Percentiles rank a stretch among this genome's conserved stretches.
Conservation (phyloP, 2,113 vertebrate genomes). For the Jaculus jaculus region DNA sequence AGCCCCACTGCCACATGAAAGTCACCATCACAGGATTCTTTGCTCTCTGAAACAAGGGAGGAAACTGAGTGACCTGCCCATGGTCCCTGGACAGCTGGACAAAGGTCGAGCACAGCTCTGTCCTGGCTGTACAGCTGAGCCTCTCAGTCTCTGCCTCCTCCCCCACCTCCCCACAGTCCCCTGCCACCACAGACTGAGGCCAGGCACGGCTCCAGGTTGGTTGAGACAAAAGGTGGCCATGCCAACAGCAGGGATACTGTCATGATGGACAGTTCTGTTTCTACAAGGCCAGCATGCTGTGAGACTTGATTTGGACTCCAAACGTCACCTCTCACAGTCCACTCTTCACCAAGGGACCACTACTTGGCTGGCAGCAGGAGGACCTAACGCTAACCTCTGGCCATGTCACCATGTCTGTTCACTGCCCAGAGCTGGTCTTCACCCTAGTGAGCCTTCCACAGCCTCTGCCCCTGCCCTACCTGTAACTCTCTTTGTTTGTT, state of each 20-base stretch:
- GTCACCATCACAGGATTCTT: not conserved
- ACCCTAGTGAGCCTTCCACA: not conserved
- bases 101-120: not conserved
- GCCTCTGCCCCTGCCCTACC: too few species aligned
- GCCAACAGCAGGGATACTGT: not conserved
- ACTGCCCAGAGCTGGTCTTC: not conserved
- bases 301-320: not conserved
- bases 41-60: not conserved
- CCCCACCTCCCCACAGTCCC: not conserved
- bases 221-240: not conserved
- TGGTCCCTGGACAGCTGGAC: not conserved
- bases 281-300: not conserved
- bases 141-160: not conserved
- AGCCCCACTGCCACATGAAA: not conserved
- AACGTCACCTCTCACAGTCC: not conserved
- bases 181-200: not conserved
- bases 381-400: not conserved
- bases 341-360: not conserved
- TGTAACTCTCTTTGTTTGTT: too few species aligned
- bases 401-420: not conserved
- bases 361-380: not conserved
- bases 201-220: not conserved
- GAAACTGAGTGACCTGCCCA: not conserved
- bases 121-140: too few species aligned
- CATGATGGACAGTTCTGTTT: not conserved